Conservation (phyloP, 2,888 invertebrate genomes). For the Ophioninae sp. region DNA sequence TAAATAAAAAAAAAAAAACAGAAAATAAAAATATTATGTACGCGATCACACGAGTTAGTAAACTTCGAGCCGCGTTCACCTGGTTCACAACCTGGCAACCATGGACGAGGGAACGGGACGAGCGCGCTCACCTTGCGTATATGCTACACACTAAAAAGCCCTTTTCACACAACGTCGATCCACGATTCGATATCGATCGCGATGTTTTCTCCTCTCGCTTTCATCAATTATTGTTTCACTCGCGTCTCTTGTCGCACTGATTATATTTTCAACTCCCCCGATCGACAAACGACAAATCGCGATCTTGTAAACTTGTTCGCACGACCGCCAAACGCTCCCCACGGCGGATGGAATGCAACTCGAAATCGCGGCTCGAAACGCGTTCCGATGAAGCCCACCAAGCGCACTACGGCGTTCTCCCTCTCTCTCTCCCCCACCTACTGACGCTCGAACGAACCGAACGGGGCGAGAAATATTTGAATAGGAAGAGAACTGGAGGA, state of each 20-base stretch:
- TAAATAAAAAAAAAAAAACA: too few species aligned
- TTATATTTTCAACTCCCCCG: not conserved
- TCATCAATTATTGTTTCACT: not conserved
- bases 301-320: conserved; percentile 53
- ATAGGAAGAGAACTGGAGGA: not conserved
- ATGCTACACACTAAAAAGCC: conserved; percentile 48
- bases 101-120: conserved; percentile 46
- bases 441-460: conserved; percentile 1
- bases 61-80: conserved; percentile 51
- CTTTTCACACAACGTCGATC: conserved; percentile 34
- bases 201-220: conserved; percentile 1
- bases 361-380: conserved; percentile 67
- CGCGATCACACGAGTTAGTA: conserved; percentile 17
- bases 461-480: conserved; percentile 27
- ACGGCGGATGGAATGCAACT: conserved; percentile 69
- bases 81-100: conserved; percentile 64
- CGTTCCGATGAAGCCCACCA: conserved; percentile 50
- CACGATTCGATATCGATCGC: conserved; percentile 24
- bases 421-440: not conserved
- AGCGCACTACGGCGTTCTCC: conserved; percentile 23
- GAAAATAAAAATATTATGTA: not conserved
- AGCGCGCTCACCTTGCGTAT: conserved; percentile 44
- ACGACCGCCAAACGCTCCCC: conserved; percentile 64
- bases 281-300: conserved; percentile 16
- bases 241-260: not conserved